Conservation (phyloP, 2,888 invertebrate species). For the Scotopteryx bipunctaria region DNA sequence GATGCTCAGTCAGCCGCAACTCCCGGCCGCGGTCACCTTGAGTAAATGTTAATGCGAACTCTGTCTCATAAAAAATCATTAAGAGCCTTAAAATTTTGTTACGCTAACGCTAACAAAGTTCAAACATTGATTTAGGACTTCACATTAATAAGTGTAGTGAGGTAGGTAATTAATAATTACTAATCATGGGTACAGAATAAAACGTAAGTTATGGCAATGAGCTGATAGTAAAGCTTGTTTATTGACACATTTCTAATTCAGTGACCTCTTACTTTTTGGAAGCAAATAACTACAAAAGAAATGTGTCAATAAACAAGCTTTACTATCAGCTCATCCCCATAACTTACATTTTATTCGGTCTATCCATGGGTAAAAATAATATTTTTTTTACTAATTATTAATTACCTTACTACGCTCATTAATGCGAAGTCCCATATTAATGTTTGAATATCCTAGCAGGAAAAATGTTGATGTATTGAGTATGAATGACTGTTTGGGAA, state of each 20-base stretch:
- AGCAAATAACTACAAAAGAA: not conserved
- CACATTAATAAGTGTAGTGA: not conserved
- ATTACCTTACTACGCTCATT: not conserved
- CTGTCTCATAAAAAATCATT: constrained; percentile 63
- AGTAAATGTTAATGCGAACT: constrained; percentile 78
- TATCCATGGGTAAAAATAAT: too few relatives aligned
- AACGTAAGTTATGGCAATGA: too few relatives aligned
- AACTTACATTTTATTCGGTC: too few relatives aligned
- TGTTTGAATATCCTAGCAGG: not conserved
- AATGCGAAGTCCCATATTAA: not conserved
- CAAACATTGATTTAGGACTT: constrained; percentile 1
- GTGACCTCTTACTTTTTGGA: not conserved
- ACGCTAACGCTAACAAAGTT: constrained; percentile 11
- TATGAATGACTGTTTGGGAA: not conserved
- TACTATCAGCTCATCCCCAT: not conserved
- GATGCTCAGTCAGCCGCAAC: constrained; percentile 79
- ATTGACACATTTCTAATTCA: not conserved
- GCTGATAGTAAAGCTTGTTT: not conserved
- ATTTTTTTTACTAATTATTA: not conserved
- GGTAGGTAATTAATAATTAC: too few relatives aligned
- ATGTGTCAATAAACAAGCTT: not conserved
- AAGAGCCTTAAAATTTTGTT: constrained; percentile 61
- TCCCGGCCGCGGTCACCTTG: constrained; percentile 77
- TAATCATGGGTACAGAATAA: too few relatives aligned
- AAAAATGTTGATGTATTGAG: not conserved